Conservation (phyloP, 2,113 vertebrate species). For the Eonycteris spelaea region DNA sequence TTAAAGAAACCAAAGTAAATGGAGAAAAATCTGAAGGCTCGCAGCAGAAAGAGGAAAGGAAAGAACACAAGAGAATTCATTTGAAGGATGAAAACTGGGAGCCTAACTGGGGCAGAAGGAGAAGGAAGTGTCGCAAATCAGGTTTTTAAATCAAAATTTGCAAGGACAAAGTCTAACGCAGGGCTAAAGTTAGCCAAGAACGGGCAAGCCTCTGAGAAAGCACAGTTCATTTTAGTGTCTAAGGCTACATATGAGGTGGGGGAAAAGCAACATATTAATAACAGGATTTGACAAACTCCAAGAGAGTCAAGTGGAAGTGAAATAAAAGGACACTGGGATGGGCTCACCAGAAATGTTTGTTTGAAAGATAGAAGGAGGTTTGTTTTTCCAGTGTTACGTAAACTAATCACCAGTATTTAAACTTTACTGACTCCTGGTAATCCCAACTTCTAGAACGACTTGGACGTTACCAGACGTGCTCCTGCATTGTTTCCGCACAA, state of each 20-base stretch:
- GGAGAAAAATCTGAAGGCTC: not conserved
- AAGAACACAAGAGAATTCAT: not conserved
- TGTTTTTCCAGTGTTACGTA: conserved; percentile 68
- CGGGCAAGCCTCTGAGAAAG: not conserved
- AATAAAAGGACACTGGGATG: conserved; percentile 59
- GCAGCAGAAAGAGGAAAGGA: not conserved
- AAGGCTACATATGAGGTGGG: not conserved
- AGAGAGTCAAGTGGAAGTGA: conserved; percentile 41
- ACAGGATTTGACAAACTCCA: conserved; percentile 38
- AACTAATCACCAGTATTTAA: conserved; percentile 73
- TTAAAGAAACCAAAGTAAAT: not conserved
- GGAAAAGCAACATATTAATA: conserved; percentile 12
- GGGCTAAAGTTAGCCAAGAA: not conserved
- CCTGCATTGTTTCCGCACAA: conserved; percentile 49
- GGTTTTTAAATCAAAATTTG: conserved; percentile 11
- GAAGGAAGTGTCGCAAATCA: not conserved
- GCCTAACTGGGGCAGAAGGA: not conserved
- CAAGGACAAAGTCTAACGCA: not conserved
- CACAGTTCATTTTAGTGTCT: not conserved
- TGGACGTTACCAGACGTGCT: conserved; percentile 52
- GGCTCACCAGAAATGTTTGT: conserved; percentile 63
- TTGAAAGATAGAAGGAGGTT: conserved; percentile 64
- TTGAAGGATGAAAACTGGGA: not conserved
- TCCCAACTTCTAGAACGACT: conserved; percentile 65
- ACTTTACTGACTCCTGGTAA: conserved; percentile 65